A percentile compares a stretch with the other conserved stretches of the same genome.
phyloP scores from a whole-genome alignment of 2,113 vertebrate species.

The Pelvicachromis taeniatus region DNA sequence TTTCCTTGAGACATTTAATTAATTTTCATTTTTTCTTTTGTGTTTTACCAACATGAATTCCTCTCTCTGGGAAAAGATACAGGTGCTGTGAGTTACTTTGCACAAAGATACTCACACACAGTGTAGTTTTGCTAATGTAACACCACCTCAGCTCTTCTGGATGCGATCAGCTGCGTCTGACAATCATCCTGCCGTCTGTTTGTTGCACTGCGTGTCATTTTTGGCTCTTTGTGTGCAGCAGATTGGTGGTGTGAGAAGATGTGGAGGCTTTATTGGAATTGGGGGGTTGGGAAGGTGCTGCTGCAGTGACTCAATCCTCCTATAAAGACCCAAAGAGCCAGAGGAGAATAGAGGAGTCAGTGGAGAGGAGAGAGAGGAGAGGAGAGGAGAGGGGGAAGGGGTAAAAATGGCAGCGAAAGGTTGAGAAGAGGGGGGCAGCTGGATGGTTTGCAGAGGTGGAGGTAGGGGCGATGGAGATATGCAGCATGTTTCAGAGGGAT shows the following conservation, averaged over 20 bases:
- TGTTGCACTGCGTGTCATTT: not conserved
- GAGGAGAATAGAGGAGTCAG: not conserved
- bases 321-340: constrained; percentile 38
- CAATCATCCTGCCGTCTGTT: not conserved
- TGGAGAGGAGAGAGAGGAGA: not conserved
- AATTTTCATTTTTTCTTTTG: not conserved
- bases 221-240: constrained; percentile 38
- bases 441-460: constrained; percentile 34
- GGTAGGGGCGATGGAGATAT: constrained; percentile 16
- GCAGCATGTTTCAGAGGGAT: constrained; percentile 22
- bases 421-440: not conserved
- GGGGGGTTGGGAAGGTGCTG: constrained; percentile 48
- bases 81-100: not conserved
- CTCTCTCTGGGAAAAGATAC: not conserved
- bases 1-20: not conserved
- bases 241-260: not conserved
- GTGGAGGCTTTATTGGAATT: constrained; percentile 46
- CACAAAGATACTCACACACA: rapidly evolving
- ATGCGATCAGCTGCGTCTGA: not conserved
- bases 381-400: constrained; percentile 2
- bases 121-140: not conserved
- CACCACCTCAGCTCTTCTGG: not conserved
- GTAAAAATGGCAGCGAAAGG: constrained; percentile 17
- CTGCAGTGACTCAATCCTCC: constrained; percentile 46
- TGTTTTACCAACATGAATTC: not conserved